Evolutionary conservation across 64 coral and sea anemone species (phyloP).

Genomic region (Pachyseris speciosa): DNA sequence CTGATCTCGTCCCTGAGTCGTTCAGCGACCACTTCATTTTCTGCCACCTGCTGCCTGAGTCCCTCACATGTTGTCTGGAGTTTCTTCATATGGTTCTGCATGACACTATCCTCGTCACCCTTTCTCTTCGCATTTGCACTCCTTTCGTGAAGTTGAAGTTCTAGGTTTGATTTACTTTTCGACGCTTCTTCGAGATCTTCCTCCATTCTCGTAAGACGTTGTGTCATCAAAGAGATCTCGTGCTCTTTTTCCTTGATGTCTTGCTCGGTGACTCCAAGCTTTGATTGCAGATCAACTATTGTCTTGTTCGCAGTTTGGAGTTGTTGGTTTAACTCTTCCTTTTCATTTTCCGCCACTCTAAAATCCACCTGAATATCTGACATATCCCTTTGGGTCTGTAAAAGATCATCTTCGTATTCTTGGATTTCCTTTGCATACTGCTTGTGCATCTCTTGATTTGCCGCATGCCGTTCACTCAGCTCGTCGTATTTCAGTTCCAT

Average conservation of each 20-base stretch:
- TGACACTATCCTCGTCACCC: neutral
- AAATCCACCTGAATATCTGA: slow-evolving; percentile 12
- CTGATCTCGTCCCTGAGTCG: slow-evolving; percentile 16
- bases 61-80: neutral
- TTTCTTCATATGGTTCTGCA: neutral
- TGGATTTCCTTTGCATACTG: slow-evolving; percentile 6
- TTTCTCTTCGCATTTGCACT: neutral
- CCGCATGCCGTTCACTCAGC: neutral
- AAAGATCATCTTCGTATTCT: slow-evolving; percentile 12
- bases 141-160: slow-evolving; percentile 4
- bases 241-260: slow-evolving; percentile 5
- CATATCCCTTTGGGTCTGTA: slow-evolving; percentile 34
- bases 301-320: neutral
- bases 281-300: slow-evolving; percentile 14
- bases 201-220: slow-evolving; percentile 26
- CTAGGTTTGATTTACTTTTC: neutral
- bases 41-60: neutral
- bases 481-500: slow-evolving; percentile 44
- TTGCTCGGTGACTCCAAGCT: neutral
- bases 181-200: slow-evolving; percentile 7
- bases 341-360: neutral
- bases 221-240: neutral
- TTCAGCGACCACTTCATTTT: neutral
- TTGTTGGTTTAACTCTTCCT: neutral
- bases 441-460: neutral